These are phyloP conservation scores for Monodelphis domestica DNA, from an alignment of 2,797 vertebrate genomes.

Conservation along the genomic window DNA sequence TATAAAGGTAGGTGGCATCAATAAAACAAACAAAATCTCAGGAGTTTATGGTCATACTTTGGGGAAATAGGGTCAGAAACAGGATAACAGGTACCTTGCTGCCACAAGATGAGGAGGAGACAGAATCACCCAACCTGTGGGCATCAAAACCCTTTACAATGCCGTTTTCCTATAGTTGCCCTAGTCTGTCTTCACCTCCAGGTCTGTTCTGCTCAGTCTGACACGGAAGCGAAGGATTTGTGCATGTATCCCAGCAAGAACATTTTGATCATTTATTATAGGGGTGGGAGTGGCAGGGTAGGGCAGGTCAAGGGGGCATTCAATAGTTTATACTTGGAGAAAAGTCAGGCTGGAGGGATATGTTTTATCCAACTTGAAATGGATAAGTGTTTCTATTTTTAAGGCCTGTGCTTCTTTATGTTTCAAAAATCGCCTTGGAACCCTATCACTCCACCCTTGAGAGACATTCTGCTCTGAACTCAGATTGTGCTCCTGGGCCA, in stretches of 20 bases:
- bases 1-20: background rate
- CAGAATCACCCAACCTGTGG: background rate
- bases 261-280: background rate
- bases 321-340: constrained; percentile 6
- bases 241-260: background rate
- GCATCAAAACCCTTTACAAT: background rate
- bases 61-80: background rate
- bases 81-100: background rate
- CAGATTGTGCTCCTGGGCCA: constrained; percentile 77
- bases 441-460: constrained; percentile 75
- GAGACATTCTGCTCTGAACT: constrained; percentile 74
- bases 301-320: background rate
- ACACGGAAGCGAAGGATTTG: background rate
- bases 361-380: constrained; percentile 41
- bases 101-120: background rate
- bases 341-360: background rate
- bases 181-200: background rate
- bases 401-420: constrained; percentile 62
- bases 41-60: background rate
- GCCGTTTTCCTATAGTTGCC: background rate
- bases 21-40: background rate
- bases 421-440: constrained; percentile 66
- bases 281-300: background rate
- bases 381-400: constrained; percentile 68
- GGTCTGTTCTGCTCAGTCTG: background rate